phyloP scores from a whole-genome alignment of 1,140 invertebrate species.

The Drosophila nikananu region DNA sequence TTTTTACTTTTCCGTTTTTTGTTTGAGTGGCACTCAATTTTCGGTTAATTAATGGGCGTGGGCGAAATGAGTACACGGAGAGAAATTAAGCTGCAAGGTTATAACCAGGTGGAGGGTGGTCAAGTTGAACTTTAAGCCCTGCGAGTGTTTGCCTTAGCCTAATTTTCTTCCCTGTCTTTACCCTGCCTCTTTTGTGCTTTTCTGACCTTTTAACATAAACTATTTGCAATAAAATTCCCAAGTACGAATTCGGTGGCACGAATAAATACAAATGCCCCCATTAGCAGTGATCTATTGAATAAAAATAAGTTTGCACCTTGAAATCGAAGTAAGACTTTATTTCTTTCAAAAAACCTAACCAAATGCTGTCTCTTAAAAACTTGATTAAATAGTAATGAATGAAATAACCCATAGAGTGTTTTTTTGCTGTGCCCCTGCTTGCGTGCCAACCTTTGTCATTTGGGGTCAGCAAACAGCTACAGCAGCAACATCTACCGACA shows the following conservation, averaged over 20 bases:
- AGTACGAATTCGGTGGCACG: not conserved
- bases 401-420: not conserved
- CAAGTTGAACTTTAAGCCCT: not conserved
- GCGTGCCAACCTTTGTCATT: conserved; percentile 48
- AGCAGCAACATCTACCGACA: conserved; percentile 39
- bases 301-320: not conserved
- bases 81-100: not conserved
- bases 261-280: too few relatives aligned
- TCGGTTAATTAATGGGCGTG: conserved; percentile 62
- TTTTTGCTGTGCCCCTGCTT: conserved; percentile 5
- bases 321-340: not conserved
- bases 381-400: not conserved
- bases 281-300: too few relatives aligned
- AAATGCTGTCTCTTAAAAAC: not conserved
- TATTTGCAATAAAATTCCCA: not conserved
- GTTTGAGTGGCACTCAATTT: conserved; percentile 53
- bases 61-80: conserved; percentile 22
- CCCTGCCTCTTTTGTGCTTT: not conserved
- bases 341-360: not conserved
- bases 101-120: not conserved
- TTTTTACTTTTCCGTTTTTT: conserved; percentile 30
- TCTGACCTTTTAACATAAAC: not conserved
- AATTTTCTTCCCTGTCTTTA: not conserved
- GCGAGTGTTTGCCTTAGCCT: not conserved
- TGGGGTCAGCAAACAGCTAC: conserved; percentile 59